phyloP scores from a whole-genome alignment of 2,888 invertebrate species.

The Mylabris sibirica region DNA sequence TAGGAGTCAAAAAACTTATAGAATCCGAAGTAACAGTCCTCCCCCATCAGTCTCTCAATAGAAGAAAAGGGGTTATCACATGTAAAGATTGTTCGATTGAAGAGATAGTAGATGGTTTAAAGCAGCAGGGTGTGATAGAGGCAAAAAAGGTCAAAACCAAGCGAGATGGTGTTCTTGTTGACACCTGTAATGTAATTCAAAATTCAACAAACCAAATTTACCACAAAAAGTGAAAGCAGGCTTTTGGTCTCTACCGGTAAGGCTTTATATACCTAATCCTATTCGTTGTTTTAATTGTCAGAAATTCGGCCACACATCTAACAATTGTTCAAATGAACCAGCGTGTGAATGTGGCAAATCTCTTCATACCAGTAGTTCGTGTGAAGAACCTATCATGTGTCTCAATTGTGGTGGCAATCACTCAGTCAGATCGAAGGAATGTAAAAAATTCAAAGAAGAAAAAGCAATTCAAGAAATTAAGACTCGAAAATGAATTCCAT shows the following conservation, averaged over 20 bases:
- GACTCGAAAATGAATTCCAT: slow-evolving; percentile 14
- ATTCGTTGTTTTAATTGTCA: slow-evolving; percentile 34
- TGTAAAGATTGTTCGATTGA: not conserved
- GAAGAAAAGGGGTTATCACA: not conserved
- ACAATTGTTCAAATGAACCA: slow-evolving; percentile 16
- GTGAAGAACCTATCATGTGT: slow-evolving; percentile 14
- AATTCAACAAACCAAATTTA: not conserved
- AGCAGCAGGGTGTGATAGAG: not conserved
- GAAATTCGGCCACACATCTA: slow-evolving; percentile 28
- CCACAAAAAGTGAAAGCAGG: not conserved
- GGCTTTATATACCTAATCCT: not conserved
- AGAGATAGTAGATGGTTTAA: not conserved
- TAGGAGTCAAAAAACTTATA: not conserved
- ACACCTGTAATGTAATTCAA: not conserved
- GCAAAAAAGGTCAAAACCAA: not conserved
- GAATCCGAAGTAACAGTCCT: not conserved
- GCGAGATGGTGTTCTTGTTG: not conserved
- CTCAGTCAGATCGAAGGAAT: slow-evolving; percentile 20
- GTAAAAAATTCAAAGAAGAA: slow-evolving; percentile 27
- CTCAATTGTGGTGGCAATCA: slow-evolving; percentile 25
- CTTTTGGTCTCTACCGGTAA: not conserved
- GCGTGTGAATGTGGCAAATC: slow-evolving; percentile 29
- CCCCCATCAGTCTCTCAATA: not conserved
- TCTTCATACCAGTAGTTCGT: slow-evolving; percentile 19
- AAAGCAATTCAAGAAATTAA: slow-evolving; percentile 25